Evolutionary conservation across 2,797 vertebrate genomes (phyloP), one percentile per base, ranked within the genome.

Genomic region (Xyrichtys novacula): DNA sequence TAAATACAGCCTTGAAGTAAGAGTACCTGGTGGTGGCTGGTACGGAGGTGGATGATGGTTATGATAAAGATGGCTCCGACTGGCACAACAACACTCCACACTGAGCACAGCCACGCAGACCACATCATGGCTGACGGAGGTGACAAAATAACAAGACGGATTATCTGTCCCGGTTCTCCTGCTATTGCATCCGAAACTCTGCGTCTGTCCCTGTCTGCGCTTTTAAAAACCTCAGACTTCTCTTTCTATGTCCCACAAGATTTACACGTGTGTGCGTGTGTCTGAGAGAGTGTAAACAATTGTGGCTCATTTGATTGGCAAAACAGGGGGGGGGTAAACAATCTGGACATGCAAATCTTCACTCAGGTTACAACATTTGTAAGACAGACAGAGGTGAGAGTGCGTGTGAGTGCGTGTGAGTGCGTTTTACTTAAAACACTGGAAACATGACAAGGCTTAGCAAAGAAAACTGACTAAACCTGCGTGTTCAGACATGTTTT

Each of bases 241-340:
- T 72, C 48, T 58, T 15, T 50, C 39, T 55, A 7, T 17, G 29
- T 25, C 53, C 60, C 54, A 29, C 49, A 23, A 52, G 31, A 71
- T 74, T 65, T 66, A 58, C 74, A 61, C 65, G 15, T 25, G 16
- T 64, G 15, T 26, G 11, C 23, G 3, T 40, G 47, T 63, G 65
- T 39, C 57, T 55, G 19, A 34, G 58, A 14, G 29, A 32, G 63
- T 40, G 22, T 64, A 76, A 84, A 85, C 85, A 62, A 85, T 85
- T 57, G 72, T 40, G 66, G 69, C 65, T 89, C 63, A 94, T 93
- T 94, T 94, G 93, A 83, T 92, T 93, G 67, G 79, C 90, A 94
- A 93, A 93, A 79, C 80, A 82, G 85, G 36, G 71, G 83, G 85
- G 36, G 71, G 83, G 84, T 72, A 85, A 80, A 87, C 86, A 88